Base-by-base conservation (phyloP, 37 sponge, comb jelly and placozoan genomes). In the Haliclona indistincta region DNA sequence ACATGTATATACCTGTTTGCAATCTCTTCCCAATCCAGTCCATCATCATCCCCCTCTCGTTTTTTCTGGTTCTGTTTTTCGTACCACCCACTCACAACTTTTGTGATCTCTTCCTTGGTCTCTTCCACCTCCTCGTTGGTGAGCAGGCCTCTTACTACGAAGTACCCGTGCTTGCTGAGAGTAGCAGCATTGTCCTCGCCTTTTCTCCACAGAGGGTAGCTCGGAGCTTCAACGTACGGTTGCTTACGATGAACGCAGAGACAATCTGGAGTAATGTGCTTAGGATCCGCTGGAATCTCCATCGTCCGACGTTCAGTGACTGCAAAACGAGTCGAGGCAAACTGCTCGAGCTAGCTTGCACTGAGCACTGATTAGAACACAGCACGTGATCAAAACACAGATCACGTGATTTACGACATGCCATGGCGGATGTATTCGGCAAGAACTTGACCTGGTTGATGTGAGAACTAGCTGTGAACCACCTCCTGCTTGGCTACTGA, bases 11-110 rank as follows among this genome's bases (percentile, higher is more conserved):
- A 58, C 60, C 60, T 58, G 45, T 88, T 88, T 64, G 54, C 82
- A 19, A 70, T 38, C 53, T 76, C 74, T 45, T 88, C 88, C 88
- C 88, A 87, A 44, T 81, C 88, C 4, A 39, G 29, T 5, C 81
- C 81, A 2, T 81, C 82, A 37, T 60, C 70, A 5, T 47, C 61
- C 36, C 63, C 49, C 3, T 11, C 70, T 32, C 17, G 19, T 3
- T 30, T 37, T 29, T 64, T 68, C 56, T 30, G 39, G 36, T 68
- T 70, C 6, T 49, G 40, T 1, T 71, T 32, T 22, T 41, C 78
- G 28, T 75, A 88, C 88, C 83, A 88, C 34, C 82, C 35, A 30
- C 28, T 19, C 4, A 76, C 51, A 25, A 82, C 19, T 2, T 10
- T 5, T 2, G 29, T 65, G 44, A 88, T 76, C 3, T 68, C 74